phyloP scores from a whole-genome alignment of 2,888 invertebrate genomes.

The Deilephila elpenor region DNA sequence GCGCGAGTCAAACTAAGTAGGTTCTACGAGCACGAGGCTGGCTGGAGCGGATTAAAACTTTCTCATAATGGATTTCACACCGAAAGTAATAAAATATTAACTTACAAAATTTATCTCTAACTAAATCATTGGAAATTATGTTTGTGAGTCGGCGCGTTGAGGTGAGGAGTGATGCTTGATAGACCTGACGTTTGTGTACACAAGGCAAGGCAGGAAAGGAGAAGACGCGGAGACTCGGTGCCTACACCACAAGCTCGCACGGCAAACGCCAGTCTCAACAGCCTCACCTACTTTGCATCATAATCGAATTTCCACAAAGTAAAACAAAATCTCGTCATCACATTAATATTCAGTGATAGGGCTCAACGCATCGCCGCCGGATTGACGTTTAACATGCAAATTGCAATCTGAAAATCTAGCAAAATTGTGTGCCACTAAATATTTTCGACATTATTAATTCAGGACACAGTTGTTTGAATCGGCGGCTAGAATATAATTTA shows the following conservation, averaged over 20 bases:
- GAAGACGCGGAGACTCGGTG: not conserved
- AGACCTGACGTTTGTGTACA: not conserved
- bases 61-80: slow-evolving; percentile 53
- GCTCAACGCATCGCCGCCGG: slow-evolving; percentile 77
- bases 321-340: slow-evolving; percentile 81
- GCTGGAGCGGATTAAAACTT: slow-evolving; percentile 55
- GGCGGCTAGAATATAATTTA: slow-evolving; percentile 80
- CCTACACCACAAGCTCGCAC: not conserved
- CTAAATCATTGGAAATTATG: slow-evolving; percentile 26
- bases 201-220: not conserved
- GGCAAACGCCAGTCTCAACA: slow-evolving; percentile 39
- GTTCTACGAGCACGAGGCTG: slow-evolving; percentile 41
- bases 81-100: slow-evolving; percentile 49
- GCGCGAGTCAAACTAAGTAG: slow-evolving; percentile 45
- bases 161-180: too few species aligned
- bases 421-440: slow-evolving; percentile 81
- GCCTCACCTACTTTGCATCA: slow-evolving; percentile 79
- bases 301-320: slow-evolving; percentile 83
- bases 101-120: slow-evolving; percentile 29
- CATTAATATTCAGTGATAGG: slow-evolving; percentile 84
- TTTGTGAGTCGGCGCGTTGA: slow-evolving; percentile 1
- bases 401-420: slow-evolving; percentile 83
- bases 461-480: slow-evolving; percentile 78
- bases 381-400: slow-evolving; percentile 85
- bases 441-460: slow-evolving; percentile 81